A percentile compares a stretch with the other conserved stretches of the same genome.
These are phyloP conservation scores for Diorhabda sublineata DNA, from an alignment of 1,140 invertebrate species.

Conservation along the genomic window DNA sequence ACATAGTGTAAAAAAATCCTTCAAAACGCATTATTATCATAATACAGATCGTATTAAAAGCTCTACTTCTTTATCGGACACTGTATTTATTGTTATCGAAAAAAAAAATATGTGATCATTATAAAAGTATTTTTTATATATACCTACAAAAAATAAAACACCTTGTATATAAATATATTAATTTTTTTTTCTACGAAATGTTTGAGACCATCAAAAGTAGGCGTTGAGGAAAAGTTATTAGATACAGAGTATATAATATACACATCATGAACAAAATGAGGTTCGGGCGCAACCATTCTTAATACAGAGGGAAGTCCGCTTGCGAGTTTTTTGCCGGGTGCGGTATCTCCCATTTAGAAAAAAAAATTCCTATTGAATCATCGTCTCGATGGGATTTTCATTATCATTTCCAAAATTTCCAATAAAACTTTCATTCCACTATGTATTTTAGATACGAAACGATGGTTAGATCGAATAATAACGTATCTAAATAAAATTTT, in stretches of 20 bases:
- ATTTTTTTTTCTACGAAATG: not conserved
- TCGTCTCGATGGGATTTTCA: not conserved
- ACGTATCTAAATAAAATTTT: not conserved
- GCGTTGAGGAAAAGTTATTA: conserved; percentile 45
- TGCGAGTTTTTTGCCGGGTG: conserved; percentile 25
- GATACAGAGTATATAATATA: conserved; percentile 35
- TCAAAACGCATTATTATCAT: too few relatives aligned
- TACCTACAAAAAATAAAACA: not conserved
- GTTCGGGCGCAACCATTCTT: conserved; percentile 46
- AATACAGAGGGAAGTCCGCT: conserved; percentile 38
- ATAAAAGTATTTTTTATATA: too few relatives aligned
- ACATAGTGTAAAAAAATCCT: too few relatives aligned
- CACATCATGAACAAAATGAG: conserved; percentile 45
- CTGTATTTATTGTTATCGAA: too few relatives aligned
- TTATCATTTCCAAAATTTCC: too few relatives aligned
- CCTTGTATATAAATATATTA: not conserved
- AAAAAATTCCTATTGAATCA: conserved; percentile 9
- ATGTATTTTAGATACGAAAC: too few relatives aligned
- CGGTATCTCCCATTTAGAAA: conserved; percentile 17
- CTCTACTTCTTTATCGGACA: too few relatives aligned
- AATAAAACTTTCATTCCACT: too few relatives aligned
- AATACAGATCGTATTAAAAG: too few relatives aligned
- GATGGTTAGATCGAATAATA: too few relatives aligned
- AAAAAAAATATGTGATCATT: too few relatives aligned
- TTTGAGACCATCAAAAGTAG: conserved; percentile 16